These are phyloP conservation scores for Palythoa caribaeorum DNA, from an alignment of 92 coral and sea anemone species.

Conservation along the genomic window DNA sequence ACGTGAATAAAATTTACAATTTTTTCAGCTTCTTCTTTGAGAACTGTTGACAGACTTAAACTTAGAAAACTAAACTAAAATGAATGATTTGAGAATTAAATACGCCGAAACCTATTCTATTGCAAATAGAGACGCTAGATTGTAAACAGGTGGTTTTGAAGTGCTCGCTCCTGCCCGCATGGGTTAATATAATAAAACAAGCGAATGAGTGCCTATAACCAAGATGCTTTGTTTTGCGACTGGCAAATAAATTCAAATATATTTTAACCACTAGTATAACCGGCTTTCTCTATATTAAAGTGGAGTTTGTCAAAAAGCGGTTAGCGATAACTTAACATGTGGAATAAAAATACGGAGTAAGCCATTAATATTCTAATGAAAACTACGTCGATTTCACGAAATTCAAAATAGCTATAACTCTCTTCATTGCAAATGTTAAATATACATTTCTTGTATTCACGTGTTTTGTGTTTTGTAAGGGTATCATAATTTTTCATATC, in stretches of 20 bases:
- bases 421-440: too few species aligned
- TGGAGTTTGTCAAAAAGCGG: background rate
- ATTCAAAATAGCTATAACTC: too few species aligned
- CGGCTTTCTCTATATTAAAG: background rate
- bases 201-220: background rate
- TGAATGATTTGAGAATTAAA: background rate
- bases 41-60: background rate
- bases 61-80: background rate
- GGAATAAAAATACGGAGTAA: background rate
- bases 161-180: background rate
- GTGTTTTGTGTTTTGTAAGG: too few species aligned
- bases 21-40: too few species aligned
- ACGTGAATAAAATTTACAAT: too few species aligned
- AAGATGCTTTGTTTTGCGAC: slow-evolving; percentile 23
- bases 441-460: too few species aligned
- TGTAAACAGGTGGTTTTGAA: slow-evolving; percentile 11
- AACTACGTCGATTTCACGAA: background rate
- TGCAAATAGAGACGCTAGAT: slow-evolving; percentile 15
- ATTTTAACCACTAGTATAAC: background rate
- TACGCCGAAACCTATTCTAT: background rate
- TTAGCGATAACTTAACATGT: background rate
- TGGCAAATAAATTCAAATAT: background rate
- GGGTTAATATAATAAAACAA: background rate
- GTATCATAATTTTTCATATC: background rate
- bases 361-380: background rate